Conservation (phyloP, 2,888 invertebrate species). For the Cerastis leucographa region DNA sequence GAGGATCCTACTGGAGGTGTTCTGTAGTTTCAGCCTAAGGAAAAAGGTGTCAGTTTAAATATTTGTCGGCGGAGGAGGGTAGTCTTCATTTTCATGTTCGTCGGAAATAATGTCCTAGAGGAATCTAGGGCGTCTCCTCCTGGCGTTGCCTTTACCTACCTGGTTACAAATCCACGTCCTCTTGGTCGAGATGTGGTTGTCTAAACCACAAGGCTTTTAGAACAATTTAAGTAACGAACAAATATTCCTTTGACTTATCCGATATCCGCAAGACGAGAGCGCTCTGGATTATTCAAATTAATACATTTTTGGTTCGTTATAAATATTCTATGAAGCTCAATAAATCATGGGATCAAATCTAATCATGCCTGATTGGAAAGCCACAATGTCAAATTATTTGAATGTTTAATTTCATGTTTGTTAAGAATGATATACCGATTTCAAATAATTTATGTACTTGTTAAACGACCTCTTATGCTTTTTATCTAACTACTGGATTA, state of each 20-base stretch:
- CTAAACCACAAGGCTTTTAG: background rate
- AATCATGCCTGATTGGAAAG: slow-evolving; percentile 19
- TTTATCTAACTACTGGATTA: too few species aligned
- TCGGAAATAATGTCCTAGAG: too few species aligned
- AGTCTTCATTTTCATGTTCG: too few species aligned
- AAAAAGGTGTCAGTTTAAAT: too few species aligned
- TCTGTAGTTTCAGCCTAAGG: too few species aligned
- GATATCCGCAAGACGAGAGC: background rate
- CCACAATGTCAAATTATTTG: slow-evolving; percentile 9
- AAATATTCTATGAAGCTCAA: slow-evolving; percentile 27
- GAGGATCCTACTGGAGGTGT: too few species aligned
- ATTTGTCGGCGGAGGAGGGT: too few species aligned
- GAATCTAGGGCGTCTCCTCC: too few species aligned
- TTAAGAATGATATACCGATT: background rate
- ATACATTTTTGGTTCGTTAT: slow-evolving; percentile 20
- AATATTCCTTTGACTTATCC: background rate
- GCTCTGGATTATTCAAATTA: slow-evolving; percentile 18
- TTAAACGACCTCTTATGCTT: too few species aligned
- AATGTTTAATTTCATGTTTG: background rate
- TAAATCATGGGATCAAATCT: slow-evolving; percentile 8
- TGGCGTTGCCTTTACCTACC: too few species aligned
- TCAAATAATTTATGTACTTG: background rate
- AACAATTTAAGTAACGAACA: background rate
- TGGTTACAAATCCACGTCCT: background rate
- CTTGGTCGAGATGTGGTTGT: background rate